These are phyloP conservation scores for Caenorhabditis sp. DNA, from an alignment of 2,888 invertebrate species.

Conservation along the genomic window DNA sequence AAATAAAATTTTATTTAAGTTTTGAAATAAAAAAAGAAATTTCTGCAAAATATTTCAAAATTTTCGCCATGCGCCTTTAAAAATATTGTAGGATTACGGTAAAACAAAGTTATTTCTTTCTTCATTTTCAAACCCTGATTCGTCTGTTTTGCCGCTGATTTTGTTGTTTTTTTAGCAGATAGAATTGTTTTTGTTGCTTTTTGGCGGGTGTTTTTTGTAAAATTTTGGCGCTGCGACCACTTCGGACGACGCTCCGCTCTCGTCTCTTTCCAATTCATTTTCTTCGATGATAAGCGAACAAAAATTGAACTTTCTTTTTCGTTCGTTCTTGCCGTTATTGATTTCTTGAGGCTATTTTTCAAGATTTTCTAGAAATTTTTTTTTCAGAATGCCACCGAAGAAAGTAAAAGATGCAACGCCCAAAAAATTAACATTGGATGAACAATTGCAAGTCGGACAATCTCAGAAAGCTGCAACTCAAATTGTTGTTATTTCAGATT, in stretches of 20 bases:
- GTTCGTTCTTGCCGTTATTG: background rate
- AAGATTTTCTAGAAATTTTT: too few species aligned
- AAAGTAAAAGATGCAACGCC: background rate
- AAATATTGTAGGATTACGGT: background rate
- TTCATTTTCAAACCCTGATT: background rate
- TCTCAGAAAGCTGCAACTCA: too few species aligned
- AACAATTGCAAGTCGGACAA: background rate
- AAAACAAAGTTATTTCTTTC: background rate
- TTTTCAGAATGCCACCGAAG: slow-evolving; percentile 4
- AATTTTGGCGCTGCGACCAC: background rate
- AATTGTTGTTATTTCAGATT: background rate
- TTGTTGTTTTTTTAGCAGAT: too few species aligned
- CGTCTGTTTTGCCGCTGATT: too few species aligned
- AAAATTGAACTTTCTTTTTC: background rate
- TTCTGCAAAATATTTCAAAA: background rate
- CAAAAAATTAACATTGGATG: background rate
- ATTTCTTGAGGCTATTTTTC: too few species aligned
- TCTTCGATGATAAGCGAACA: slow-evolving; percentile 4
- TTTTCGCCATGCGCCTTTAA: background rate
- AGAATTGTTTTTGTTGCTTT: too few species aligned
- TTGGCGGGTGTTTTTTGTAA: background rate
- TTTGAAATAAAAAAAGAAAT: too few species aligned
- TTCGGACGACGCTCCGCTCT: background rate
- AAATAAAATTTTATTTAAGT: too few species aligned
- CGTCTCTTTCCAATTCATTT: background rate